Evolutionary conservation across 2,113 vertebrate species (phyloP).

Genomic region (Zeus faber): DNA sequence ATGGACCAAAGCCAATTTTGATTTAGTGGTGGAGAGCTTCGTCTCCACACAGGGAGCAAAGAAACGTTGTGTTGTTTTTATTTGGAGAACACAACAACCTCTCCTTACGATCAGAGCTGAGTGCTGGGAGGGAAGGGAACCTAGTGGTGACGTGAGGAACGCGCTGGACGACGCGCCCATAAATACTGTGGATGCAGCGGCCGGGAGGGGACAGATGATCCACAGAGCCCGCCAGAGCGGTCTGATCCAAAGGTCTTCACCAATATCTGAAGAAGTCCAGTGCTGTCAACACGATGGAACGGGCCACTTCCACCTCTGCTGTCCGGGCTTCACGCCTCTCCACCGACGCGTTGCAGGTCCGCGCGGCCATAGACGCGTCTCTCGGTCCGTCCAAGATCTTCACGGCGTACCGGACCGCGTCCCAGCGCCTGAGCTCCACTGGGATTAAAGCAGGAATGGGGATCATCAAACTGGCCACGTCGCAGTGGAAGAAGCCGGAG

Average conservation of each 20-base stretch:
- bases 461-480: slow-evolving; percentile 64
- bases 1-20: too few species aligned
- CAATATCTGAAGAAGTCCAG: too few species aligned
- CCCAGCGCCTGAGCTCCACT: slow-evolving; percentile 56
- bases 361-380: slow-evolving; percentile 13
- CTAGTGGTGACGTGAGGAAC: slow-evolving; percentile 25
- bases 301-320: too few species aligned
- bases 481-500: slow-evolving; percentile 71
- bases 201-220: neutral
- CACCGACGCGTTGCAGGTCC: slow-evolving; percentile 21
- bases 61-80: slow-evolving; percentile 42
- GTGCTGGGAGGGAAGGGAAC: neutral
- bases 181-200: slow-evolving; percentile 2
- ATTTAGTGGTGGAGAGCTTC: too few species aligned
- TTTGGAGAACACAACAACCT: slow-evolving; percentile 19
- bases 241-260: too few species aligned
- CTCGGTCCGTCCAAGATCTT: slow-evolving; percentile 51
- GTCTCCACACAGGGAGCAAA: slow-evolving; percentile 8
- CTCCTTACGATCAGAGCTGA: slow-evolving; percentile 37
- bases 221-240: too few species aligned
- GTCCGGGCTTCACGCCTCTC: too few species aligned
- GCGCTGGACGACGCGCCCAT: slow-evolving; percentile 15
- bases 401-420: slow-evolving; percentile 60
- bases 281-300: slow-evolving; percentile 39
- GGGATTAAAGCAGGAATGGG: slow-evolving; percentile 70